These are phyloP conservation scores for Orthonevra nobilis DNA, from an alignment of 2,888 invertebrate species.

Conservation along the genomic window DNA sequence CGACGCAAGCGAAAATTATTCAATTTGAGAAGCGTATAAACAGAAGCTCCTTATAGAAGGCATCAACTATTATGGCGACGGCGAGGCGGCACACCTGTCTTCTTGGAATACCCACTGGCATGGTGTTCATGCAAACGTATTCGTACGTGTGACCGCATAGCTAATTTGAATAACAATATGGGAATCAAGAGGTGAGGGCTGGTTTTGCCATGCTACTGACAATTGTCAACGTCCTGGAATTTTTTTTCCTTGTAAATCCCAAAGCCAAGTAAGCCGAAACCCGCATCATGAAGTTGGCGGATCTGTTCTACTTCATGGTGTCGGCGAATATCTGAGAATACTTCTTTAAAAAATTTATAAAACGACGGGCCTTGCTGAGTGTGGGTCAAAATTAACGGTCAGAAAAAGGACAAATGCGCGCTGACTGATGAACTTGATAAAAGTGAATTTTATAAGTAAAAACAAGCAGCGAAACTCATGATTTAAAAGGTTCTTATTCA, in stretches of 20 bases:
- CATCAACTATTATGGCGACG: conserved; percentile 8
- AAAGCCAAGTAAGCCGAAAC: conserved; percentile 4
- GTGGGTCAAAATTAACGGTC: no score
- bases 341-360: no score
- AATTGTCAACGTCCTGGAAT: conserved; percentile 2
- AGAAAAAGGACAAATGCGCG: no score
- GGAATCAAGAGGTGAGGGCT: neutral
- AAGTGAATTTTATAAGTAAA: no score
- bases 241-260: neutral
- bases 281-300: no score
- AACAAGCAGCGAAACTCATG: no score
- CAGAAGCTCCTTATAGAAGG: neutral
- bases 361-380: no score
- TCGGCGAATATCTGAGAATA: no score
- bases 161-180: conserved; percentile 27
- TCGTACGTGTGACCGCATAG: neutral
- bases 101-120: neutral
- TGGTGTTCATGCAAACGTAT: neutral
- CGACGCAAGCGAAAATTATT: neutral
- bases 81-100: neutral
- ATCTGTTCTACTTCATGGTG: no score
- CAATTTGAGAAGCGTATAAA: neutral
- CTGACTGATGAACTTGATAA: no score
- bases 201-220: neutral
- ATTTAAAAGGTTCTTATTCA: no score